Percentiles rank a stretch among this genome's conserved stretches.
Conservation (phyloP, 2,113 vertebrate species). For the Vidua macroura region DNA sequence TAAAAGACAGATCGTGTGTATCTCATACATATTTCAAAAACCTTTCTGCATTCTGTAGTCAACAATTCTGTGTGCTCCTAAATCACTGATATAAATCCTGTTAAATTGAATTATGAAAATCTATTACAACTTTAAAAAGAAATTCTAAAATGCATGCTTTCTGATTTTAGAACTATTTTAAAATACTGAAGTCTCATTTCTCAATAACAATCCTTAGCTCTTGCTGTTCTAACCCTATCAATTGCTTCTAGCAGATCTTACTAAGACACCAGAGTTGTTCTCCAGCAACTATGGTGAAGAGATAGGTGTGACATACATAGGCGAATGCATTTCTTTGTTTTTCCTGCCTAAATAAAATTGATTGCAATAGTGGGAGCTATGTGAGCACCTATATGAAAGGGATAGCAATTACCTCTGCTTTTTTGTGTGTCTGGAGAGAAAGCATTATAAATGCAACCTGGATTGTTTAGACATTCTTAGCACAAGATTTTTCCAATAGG, state of each 20-base stretch:
- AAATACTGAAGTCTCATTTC: not conserved
- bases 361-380: not conserved
- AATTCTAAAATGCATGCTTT: not conserved
- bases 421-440: not conserved
- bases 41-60: not conserved
- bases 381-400: not conserved
- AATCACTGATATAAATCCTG: not conserved
- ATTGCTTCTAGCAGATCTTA: not conserved
- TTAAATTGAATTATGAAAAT: not conserved
- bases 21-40: not conserved
- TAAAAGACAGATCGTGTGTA: not conserved
- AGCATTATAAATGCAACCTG: not conserved
- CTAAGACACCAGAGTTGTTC: slow-evolving; percentile 38
- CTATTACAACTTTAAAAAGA: not conserved
- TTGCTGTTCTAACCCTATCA: not conserved
- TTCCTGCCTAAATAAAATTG: not conserved
- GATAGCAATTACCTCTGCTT: not conserved
- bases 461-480: not conserved
- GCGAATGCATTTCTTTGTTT: not conserved
- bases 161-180: not conserved
- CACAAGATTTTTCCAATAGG: not conserved
- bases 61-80: not conserved
- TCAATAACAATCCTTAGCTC: not conserved
- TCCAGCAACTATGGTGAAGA: not conserved
- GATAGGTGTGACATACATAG: not conserved